Evolutionary conservation across 2,113 vertebrate genomes (phyloP).

Genomic region (Hydrochoerus hydrochaeris): DNA sequence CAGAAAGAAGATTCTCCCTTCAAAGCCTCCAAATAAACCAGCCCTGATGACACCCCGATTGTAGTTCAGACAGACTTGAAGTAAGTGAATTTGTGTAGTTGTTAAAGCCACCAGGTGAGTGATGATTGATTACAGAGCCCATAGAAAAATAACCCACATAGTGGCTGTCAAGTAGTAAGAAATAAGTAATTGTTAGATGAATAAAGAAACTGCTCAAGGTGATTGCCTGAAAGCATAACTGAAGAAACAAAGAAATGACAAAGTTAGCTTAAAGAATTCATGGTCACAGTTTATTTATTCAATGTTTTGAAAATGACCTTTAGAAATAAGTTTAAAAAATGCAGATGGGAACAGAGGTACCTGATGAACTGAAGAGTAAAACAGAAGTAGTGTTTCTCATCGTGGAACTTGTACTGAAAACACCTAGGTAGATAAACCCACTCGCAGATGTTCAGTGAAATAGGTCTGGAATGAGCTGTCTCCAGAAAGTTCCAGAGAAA

Average conservation of each 20-base stretch:
- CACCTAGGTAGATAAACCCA: rapidly evolving
- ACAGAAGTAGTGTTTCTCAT: background rate
- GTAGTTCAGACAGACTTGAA: background rate
- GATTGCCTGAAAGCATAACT: background rate
- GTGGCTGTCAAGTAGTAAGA: background rate
- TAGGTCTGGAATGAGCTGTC: background rate
- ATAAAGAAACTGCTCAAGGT: background rate
- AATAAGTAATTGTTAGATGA: background rate
- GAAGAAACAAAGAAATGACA: background rate
- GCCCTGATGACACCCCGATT: rapidly evolving
- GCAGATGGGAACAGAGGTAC: background rate
- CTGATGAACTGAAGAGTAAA: background rate
- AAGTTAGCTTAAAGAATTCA: background rate
- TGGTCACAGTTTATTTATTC: background rate
- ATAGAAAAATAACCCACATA: background rate
- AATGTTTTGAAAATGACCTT: background rate
- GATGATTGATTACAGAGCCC: background rate
- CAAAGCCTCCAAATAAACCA: background rate
- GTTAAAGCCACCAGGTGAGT: background rate
- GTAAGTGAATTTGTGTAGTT: background rate
- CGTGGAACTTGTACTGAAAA: background rate
- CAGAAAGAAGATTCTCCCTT: background rate
- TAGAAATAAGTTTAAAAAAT: background rate
- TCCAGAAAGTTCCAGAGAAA: background rate
- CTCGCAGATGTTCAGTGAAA: background rate